Evolutionary conservation across 2,797 vertebrate species (phyloP).

Genomic region (Gouania willdenowi): DNA sequence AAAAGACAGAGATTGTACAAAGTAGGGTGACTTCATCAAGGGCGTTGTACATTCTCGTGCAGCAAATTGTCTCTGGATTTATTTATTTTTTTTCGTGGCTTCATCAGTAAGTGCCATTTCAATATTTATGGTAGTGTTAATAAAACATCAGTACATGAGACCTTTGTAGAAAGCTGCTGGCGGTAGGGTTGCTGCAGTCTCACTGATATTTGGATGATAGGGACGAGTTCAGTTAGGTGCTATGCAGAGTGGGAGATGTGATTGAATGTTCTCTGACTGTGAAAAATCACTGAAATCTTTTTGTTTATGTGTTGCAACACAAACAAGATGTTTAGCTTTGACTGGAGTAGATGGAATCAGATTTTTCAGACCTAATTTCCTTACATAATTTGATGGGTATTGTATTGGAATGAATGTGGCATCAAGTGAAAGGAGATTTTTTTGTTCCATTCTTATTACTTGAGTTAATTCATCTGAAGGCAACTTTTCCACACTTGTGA

Average conservation of each 20-base stretch:
- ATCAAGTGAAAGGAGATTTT: too few species aligned
- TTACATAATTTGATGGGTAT: too few species aligned
- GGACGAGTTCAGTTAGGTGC: conserved; percentile 40
- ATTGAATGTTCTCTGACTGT: too few species aligned
- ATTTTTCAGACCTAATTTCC: too few species aligned
- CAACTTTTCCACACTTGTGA: too few species aligned
- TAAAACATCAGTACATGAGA: conserved; percentile 69
- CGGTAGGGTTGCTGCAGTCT: conserved; percentile 35
- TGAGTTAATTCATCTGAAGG: too few species aligned
- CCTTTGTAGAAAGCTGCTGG: conserved; percentile 45
- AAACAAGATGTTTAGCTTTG: too few species aligned
- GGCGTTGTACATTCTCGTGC: conserved; percentile 25
- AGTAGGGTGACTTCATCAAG: conserved; percentile 35
- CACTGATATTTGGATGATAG: conserved; percentile 25
- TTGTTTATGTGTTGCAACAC: too few species aligned
- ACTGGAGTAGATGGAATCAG: too few species aligned
- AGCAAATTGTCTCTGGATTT: conserved; percentile 54
- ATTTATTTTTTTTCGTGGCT: conserved; percentile 54
- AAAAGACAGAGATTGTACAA: conserved; percentile 27
- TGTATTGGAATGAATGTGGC: too few species aligned
- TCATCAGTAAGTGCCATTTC: conserved; percentile 71
- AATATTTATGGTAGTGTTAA: conserved; percentile 72
- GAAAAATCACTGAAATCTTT: too few species aligned
- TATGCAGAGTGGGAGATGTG: conserved; percentile 10
- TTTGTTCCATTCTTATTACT: too few species aligned